Percentiles rank a stretch among this genome's conserved stretches.
Evolutionary conservation across 2,797 vertebrate genomes (phyloP).

Genomic region (Jordanella pulchra): DNA sequence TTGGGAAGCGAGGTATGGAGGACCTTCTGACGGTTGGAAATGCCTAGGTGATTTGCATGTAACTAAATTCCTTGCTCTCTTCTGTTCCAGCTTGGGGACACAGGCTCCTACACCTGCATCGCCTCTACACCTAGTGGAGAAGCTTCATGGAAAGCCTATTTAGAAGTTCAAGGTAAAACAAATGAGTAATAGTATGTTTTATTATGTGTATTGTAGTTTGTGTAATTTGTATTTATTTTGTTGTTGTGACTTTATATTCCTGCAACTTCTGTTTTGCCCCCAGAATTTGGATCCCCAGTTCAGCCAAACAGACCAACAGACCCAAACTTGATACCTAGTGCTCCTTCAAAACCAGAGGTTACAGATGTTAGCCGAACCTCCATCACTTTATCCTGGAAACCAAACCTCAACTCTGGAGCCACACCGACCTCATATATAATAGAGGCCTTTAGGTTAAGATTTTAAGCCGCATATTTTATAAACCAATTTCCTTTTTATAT

Average conservation of each 20-base stretch:
- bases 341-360: constrained; percentile 93
- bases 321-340: constrained; percentile 95
- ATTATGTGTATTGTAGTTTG: too few relatives aligned
- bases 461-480: background rate
- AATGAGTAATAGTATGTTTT: background rate
- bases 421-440: constrained; percentile 97
- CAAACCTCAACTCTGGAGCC: constrained; percentile 93
- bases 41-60: constrained; percentile 38
- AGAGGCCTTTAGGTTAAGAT: constrained; percentile 92
- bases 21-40: constrained; percentile 20
- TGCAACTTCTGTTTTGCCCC: constrained; percentile 39
- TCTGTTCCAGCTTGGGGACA: constrained; percentile 88
- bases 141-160: constrained; percentile 93
- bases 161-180: constrained; percentile 93
- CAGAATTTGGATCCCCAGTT: constrained; percentile 93
- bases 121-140: constrained; percentile 96
- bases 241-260: constrained; percentile 1
- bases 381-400: constrained; percentile 92
- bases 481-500: background rate
- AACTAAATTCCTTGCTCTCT: constrained; percentile 24
- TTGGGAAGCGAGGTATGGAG: background rate
- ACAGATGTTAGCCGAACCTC: constrained; percentile 93
- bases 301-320: constrained; percentile 95
- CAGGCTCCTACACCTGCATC: constrained; percentile 92
- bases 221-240: background rate